Conservation (phyloP, 37 sponge, comb jelly and placozoan species). For the Beroe forskalii region DNA sequence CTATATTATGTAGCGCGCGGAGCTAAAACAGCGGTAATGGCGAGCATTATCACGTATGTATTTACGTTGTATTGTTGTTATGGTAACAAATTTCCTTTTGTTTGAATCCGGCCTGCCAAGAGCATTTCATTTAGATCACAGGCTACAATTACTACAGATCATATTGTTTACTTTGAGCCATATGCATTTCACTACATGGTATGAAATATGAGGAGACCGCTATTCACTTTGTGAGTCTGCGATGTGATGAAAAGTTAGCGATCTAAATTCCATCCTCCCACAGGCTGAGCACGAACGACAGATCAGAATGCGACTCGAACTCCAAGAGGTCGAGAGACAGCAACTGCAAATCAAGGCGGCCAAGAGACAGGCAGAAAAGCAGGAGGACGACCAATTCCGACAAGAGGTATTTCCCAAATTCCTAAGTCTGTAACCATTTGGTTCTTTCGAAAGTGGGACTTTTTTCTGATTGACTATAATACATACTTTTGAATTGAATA, state of each 20-base stretch:
- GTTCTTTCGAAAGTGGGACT: not conserved
- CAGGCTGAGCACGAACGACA: conserved; percentile 67
- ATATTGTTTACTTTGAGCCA: too few species aligned
- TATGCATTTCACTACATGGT: too few species aligned
- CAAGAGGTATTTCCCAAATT: conserved; percentile 72
- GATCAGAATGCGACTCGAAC: conserved; percentile 81
- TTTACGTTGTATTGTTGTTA: not conserved
- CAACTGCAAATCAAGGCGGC: conserved; percentile 77
- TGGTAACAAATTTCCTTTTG: not conserved
- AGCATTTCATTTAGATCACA: too few species aligned
- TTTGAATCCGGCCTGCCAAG: too few species aligned
- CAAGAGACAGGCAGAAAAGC: conserved; percentile 71
- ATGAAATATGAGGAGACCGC: too few species aligned
- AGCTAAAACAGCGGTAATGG: not conserved
- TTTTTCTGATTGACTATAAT: too few species aligned
- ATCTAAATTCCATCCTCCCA: too few species aligned
- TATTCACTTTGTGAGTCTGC: too few species aligned
- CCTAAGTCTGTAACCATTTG: too few species aligned
- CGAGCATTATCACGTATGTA: not conserved
- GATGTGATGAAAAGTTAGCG: too few species aligned
- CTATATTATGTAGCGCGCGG: not conserved
- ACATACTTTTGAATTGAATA: not conserved
- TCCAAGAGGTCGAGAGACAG: conserved; percentile 80
- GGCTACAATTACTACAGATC: too few species aligned
- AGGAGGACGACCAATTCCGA: conserved; percentile 86